A percentile compares a stretch with the other conserved stretches of the same genome.
These are phyloP conservation scores for Dorcus parallelipipedus DNA, from an alignment of 2,888 invertebrate genomes.

Conservation along the genomic window DNA sequence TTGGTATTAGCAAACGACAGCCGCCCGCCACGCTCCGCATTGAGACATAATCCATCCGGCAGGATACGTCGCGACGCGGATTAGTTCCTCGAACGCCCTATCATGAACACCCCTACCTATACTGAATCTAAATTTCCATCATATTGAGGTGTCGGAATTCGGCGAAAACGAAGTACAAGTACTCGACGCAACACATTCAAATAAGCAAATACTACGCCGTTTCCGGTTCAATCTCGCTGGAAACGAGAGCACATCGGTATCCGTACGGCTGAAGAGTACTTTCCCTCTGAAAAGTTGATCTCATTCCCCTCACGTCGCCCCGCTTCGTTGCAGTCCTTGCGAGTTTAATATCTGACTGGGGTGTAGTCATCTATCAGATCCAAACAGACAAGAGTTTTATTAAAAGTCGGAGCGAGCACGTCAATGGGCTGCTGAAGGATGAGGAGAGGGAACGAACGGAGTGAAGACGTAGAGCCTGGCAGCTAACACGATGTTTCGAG, in stretches of 20 bases:
- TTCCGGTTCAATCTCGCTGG: slow-evolving; percentile 17
- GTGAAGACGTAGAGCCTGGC: slow-evolving; percentile 1
- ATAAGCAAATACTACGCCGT: not conserved
- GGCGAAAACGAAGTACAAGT: too few species aligned
- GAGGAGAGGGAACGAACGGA: slow-evolving; percentile 3
- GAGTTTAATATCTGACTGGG: slow-evolving; percentile 54
- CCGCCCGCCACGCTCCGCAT: slow-evolving; percentile 34
- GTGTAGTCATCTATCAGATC: slow-evolving; percentile 56
- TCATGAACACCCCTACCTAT: slow-evolving; percentile 12
- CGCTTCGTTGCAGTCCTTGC: slow-evolving; percentile 23
- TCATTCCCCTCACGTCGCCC: slow-evolving; percentile 27
- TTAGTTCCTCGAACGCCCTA: slow-evolving; percentile 34
- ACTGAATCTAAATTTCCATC: too few species aligned
- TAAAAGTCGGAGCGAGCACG: slow-evolving; percentile 52
- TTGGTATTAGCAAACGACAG: slow-evolving; percentile 35
- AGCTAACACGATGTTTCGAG: not conserved
- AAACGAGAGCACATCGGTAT: slow-evolving; percentile 21
- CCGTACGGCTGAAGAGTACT: slow-evolving; percentile 32
- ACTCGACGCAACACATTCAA: too few species aligned
- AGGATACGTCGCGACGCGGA: slow-evolving; percentile 40
- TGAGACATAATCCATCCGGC: slow-evolving; percentile 42
- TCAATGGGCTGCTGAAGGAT: slow-evolving; percentile 43
- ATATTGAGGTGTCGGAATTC: too few species aligned
- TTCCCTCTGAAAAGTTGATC: slow-evolving; percentile 39
- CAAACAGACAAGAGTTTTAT: slow-evolving; percentile 57